These are phyloP conservation scores for Onychomys arenicola DNA, from an alignment of 2,797 vertebrate genomes.

Conservation along the genomic window DNA sequence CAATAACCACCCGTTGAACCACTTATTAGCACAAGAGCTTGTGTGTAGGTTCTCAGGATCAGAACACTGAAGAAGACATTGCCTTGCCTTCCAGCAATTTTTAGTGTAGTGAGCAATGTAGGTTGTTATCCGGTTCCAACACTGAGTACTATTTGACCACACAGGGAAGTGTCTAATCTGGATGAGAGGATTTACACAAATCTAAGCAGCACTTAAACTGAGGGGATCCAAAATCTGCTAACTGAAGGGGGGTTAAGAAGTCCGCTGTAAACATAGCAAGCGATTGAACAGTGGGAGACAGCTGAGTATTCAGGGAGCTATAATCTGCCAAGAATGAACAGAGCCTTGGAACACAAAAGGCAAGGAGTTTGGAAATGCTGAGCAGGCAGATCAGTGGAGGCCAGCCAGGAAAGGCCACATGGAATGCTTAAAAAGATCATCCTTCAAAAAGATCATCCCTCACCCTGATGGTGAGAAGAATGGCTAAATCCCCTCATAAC, in stretches of 20 bases:
- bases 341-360: not conserved
- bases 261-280: not conserved
- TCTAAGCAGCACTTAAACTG: not conserved
- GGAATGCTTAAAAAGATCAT: not conserved
- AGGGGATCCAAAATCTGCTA: not conserved
- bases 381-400: not conserved
- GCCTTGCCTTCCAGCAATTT: not conserved
- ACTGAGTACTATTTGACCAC: not conserved
- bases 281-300: not conserved
- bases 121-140: not conserved
- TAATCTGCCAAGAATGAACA: not conserved
- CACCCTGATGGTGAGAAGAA: not conserved
- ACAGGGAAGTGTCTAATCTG: not conserved
- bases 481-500: not conserved
- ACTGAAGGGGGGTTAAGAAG: not conserved
- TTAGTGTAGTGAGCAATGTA: not conserved
- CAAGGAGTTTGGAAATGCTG: not conserved
- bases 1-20: not conserved
- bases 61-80: conserved; percentile 34
- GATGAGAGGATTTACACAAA: not conserved
- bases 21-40: not conserved
- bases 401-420: not conserved
- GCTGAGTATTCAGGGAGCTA: not conserved
- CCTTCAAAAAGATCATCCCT: not conserved
- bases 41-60: not conserved